Evolutionary conservation across 2,888 invertebrate genomes (phyloP), one percentile per base, ranked within the genome.

Genomic region (Zootermopsis nevadensis): DNA sequence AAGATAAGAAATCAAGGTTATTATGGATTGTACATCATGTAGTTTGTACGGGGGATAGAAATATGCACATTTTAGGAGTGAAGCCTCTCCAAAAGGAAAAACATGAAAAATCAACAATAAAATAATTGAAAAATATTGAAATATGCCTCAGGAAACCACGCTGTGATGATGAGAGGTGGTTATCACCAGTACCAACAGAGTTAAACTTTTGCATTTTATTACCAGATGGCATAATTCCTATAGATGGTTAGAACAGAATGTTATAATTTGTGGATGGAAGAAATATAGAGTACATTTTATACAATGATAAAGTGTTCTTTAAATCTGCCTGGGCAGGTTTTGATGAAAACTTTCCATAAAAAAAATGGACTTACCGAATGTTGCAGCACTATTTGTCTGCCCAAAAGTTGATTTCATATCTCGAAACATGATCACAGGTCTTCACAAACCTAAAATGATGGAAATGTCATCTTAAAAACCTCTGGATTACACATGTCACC

Each of bases 351-450:
- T 60, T 22, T n/a, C n/a, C n/a, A 67, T 67, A 8, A 8, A 67
- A 67, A 83, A 55, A 19, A 69, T 27, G 30, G n/a, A 60, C 84
- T 83, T 84, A 85, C 85, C 85, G 77, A 85, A 85, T 27, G 85
- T 82, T 60, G 85, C 80, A 42, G 82, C 79, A 35, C 84, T 27
- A 69, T 80, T 82, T 8, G 83, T 81, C 77, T 85, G 85, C 33
- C 85, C 85, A 77, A 85, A 85, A 7, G 83, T 33, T 31, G 85
- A 81, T 76, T 85, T 85, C 42, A 83, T 84, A 33, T 85, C 82
- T 79, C 77, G 85, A 77, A 85, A 85, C 85, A 85, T 85, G 53
- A 67, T 84, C 77, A 31, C 33, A 2, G 55, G 24, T 35, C 15
- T 30, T 82, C 31, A 82, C 22, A 30, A 24, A 60, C 66, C 77